Evolutionary conservation across 2,888 invertebrate species (phyloP).

Genomic region (Heliconius hortense): DNA sequence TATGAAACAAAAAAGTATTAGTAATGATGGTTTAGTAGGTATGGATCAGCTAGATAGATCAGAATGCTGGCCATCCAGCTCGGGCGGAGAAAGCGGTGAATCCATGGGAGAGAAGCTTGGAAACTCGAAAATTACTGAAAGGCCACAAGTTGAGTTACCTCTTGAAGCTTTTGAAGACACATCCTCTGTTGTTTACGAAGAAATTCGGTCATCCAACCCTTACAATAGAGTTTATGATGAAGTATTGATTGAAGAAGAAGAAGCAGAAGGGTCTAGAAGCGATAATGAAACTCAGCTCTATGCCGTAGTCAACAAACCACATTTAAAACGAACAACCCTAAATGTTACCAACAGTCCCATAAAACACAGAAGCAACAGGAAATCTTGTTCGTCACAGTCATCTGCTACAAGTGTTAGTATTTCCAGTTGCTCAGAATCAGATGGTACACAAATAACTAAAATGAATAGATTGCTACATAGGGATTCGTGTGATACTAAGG

Average conservation of each 20-base stretch:
- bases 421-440: conserved; percentile 80
- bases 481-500: conserved; percentile 70
- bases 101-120: conserved; percentile 74
- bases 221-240: conserved; percentile 74
- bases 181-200: conserved; percentile 65
- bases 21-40: conserved; percentile 87
- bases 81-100: conserved; percentile 84
- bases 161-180: conserved; percentile 77
- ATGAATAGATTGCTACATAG: conserved; percentile 69
- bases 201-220: conserved; percentile 61
- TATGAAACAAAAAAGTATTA: conserved; percentile 94
- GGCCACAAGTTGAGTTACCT: conserved; percentile 80
- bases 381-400: conserved; percentile 75
- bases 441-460: conserved; percentile 78
- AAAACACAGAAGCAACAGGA: conserved; percentile 66
- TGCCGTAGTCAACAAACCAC: conserved; percentile 76
- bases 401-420: conserved; percentile 79
- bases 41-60: conserved; percentile 88
- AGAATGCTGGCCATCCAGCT: conserved; percentile 89
- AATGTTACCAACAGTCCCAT: conserved; percentile 79
- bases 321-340: conserved; percentile 73
- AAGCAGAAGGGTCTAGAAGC: conserved; percentile 69
- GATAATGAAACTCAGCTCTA: conserved; percentile 73
- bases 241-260: conserved; percentile 75
- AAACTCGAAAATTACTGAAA: conserved; percentile 60